Evolutionary conservation across 2,113 vertebrate species (phyloP).

Genomic region (Copsychus sechellarum): DNA sequence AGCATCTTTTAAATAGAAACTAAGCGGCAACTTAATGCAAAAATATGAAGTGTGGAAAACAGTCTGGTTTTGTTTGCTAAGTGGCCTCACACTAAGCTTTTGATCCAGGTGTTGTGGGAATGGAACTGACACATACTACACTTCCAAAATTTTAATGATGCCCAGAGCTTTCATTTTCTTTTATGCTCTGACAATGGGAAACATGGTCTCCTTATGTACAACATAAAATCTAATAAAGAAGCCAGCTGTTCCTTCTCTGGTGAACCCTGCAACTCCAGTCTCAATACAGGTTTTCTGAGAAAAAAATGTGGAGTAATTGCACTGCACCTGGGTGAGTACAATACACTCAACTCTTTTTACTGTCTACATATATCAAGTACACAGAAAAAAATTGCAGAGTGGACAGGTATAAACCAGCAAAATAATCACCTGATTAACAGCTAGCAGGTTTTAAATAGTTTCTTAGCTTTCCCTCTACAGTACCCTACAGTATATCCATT

Average conservation of each 20-base stretch:
- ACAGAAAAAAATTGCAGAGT: slow-evolving; percentile 34
- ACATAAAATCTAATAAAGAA: slow-evolving; percentile 81
- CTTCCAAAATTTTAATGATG: slow-evolving; percentile 79
- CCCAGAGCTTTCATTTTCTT: slow-evolving; percentile 82
- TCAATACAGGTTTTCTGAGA: slow-evolving; percentile 43
- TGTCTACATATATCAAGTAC: slow-evolving; percentile 37
- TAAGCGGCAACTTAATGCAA: slow-evolving; percentile 14
- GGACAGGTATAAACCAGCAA: slow-evolving; percentile 41
- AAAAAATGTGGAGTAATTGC: slow-evolving; percentile 34
- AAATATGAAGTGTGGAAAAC: slow-evolving; percentile 30
- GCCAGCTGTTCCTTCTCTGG: slow-evolving; percentile 82
- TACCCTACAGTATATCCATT: background rate
- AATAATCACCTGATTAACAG: slow-evolving; percentile 63
- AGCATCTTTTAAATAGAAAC: background rate
- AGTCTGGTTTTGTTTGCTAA: slow-evolving; percentile 63
- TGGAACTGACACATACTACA: slow-evolving; percentile 63
- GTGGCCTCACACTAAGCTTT: slow-evolving; percentile 68
- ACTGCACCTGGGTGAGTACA: background rate
- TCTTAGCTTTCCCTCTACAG: background rate
- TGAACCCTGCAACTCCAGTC: slow-evolving; percentile 57
- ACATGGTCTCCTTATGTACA: slow-evolving; percentile 77
- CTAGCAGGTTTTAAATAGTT: slow-evolving; percentile 5
- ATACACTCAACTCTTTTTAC: background rate
- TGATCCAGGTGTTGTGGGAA: slow-evolving; percentile 74
- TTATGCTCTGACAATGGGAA: slow-evolving; percentile 76